Evolutionary conservation across 2,113 vertebrate genomes (phyloP).

Genomic region (Pelobates fuscus): DNA sequence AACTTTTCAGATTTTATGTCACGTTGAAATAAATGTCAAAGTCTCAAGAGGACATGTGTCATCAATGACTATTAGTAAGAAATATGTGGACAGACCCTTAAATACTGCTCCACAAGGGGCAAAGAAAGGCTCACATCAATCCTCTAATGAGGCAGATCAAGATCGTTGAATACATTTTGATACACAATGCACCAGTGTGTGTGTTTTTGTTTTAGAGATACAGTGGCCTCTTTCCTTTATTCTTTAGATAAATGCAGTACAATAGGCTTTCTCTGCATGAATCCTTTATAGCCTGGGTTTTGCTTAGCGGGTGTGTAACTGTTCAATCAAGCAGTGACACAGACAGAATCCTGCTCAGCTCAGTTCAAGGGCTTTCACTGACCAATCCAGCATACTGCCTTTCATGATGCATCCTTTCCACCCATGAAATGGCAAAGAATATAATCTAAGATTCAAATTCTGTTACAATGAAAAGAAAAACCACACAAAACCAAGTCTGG

Average conservation of each 20-base stretch:
- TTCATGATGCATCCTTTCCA: conserved; percentile 79
- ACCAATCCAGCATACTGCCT: conserved; percentile 75
- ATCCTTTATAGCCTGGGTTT: conserved; percentile 73
- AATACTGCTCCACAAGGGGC: conserved; percentile 55
- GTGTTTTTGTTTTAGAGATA: conserved; percentile 75
- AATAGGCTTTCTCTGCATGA: conserved; percentile 76
- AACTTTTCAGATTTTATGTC: too few relatives aligned
- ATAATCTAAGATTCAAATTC: conserved; percentile 65
- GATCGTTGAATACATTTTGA: conserved; percentile 72
- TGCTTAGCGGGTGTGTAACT: conserved; percentile 73
- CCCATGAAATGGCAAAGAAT: conserved; percentile 74
- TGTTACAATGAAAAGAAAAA: conserved; percentile 73
- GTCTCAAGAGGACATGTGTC: conserved; percentile 5
- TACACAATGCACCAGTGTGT: conserved; percentile 73
- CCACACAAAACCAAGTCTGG: too few relatives aligned
- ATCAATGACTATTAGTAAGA: conserved; percentile 7
- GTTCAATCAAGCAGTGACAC: conserved; percentile 81
- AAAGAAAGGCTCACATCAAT: conserved; percentile 53
- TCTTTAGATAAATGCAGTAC: conserved; percentile 69
- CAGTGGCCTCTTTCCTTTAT: conserved; percentile 69
- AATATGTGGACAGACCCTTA: conserved; percentile 58
- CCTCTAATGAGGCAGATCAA: conserved; percentile 62
- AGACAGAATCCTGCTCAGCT: conserved; percentile 77
- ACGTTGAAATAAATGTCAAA: background rate
- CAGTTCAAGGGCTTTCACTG: conserved; percentile 81